Conservation (phyloP, 2,797 vertebrate species). For the Columba guinea region DNA sequence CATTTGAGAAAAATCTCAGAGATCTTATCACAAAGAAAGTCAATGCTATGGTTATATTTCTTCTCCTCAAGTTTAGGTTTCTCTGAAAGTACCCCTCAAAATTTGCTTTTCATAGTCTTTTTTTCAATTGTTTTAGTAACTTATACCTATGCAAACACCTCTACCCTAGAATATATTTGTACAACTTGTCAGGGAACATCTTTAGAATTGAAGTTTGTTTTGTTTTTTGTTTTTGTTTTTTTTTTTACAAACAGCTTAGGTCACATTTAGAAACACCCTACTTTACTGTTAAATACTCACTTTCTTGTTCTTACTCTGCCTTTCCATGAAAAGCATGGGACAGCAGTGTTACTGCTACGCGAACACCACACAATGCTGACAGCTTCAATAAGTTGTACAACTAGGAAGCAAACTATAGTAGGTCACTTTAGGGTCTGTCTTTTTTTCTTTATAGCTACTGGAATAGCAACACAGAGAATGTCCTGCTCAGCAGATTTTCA, state of each 20-base stretch:
- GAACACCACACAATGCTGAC: neutral
- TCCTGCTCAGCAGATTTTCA: constrained; percentile 13
- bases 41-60: neutral
- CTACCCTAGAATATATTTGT: neutral
- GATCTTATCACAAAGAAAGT: neutral
- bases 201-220: neutral
- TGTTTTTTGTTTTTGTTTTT: neutral
- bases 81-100: neutral
- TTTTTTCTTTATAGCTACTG: neutral
- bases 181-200: neutral
- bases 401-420: neutral
- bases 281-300: neutral
- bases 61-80: neutral
- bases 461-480: neutral
- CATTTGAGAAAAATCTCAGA: constrained; percentile 20
- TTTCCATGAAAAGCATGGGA: neutral
- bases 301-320: neutral
- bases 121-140: neutral
- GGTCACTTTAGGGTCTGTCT: neutral
- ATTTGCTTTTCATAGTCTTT: neutral
- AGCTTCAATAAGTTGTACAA: neutral
- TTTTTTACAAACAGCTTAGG: neutral
- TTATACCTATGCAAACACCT: neutral
- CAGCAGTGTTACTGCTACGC: neutral
- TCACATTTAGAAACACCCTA: neutral